Base-by-base conservation (phyloP, 2,797 vertebrate species). In the Eidolon dupreanum region DNA sequence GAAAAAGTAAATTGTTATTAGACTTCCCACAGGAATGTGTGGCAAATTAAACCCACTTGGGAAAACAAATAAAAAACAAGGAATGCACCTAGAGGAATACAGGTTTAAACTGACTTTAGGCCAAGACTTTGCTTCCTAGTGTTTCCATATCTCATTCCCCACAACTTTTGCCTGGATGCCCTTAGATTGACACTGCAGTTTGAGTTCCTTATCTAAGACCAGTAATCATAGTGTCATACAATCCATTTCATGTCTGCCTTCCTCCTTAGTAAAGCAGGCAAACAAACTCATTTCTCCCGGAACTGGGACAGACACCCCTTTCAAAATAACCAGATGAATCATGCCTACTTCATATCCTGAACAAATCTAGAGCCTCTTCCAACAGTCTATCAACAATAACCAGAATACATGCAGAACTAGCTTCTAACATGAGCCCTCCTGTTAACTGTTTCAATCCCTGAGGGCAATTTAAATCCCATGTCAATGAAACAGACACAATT, bases 331-430 rank as follows among this genome's bases (percentile, higher is more conserved):
- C 8, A 78, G 94, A 97, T 98, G 97, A 97, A 92, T 98, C 97
- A 97, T 93, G 65, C 93, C 94, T 95, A 74, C 89, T 96, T 97
- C 97, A 97, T 79, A 98, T 98, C 97, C 97, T 97, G 96, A 89
- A 65, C 84, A 94, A 94, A 96, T 91, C 68, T 94, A 94, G 38
- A 96, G 97, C 87, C 74, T 86, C 83, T 93, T 97, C 95, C 96
- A 98, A 91, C 77, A 53, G 19, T 71, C 88, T 78, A 88, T 93
- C 59, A 88, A 95, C 88, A 92, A 78, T 73, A 57, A 74, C 95
- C 95, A 95, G 94, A 95, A 89, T 43, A 81, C 68, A 61, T 7
- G 31, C 51, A 94, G 31, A 61, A 46, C 33, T 15, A 24, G 68
- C 82, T 94, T 94, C 68, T 22, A 41, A 75, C n/a, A 33, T 41